Conservation (phyloP, 2,888 invertebrate genomes). For the Seira sanloemensis region DNA sequence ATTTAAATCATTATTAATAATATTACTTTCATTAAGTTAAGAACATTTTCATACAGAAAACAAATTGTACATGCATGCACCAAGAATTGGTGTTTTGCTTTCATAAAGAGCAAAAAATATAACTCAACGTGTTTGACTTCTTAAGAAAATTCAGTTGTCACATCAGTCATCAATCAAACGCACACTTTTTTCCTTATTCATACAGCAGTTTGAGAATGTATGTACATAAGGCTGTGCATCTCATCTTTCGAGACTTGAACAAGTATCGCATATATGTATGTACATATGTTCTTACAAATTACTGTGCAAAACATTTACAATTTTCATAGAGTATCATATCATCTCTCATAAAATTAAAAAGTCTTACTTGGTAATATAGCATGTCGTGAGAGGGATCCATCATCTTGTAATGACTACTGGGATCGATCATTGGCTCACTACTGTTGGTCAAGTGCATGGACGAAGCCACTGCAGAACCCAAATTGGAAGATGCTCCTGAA, state of each 20-base stretch:
- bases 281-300: too few species aligned
- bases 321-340: too few species aligned
- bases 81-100: too few species aligned
- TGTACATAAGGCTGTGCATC: too few species aligned
- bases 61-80: too few species aligned
- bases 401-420: constrained; percentile 82
- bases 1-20: constrained; percentile 67
- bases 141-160: constrained; percentile 10
- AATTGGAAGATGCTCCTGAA: constrained; percentile 79
- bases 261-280: neutral
- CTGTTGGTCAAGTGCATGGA: constrained; percentile 88
- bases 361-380: constrained; percentile 87
- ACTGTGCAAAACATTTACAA: too few species aligned
- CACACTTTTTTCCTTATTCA: neutral
- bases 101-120: constrained; percentile 13
- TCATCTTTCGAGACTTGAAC: too few species aligned
- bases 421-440: constrained; percentile 81
- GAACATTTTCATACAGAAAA: too few species aligned
- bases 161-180: constrained; percentile 7
- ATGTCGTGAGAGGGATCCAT: constrained; percentile 83
- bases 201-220: too few species aligned
- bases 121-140: constrained; percentile 1
- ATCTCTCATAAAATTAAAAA: too few species aligned
- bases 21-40: too few species aligned
- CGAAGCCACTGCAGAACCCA: constrained; percentile 85